Percentiles rank a stretch among this genome's conserved stretches.
phyloP scores from a whole-genome alignment of 1,140 invertebrate genomes.

The Venustaconcha ellipsiformis region DNA sequence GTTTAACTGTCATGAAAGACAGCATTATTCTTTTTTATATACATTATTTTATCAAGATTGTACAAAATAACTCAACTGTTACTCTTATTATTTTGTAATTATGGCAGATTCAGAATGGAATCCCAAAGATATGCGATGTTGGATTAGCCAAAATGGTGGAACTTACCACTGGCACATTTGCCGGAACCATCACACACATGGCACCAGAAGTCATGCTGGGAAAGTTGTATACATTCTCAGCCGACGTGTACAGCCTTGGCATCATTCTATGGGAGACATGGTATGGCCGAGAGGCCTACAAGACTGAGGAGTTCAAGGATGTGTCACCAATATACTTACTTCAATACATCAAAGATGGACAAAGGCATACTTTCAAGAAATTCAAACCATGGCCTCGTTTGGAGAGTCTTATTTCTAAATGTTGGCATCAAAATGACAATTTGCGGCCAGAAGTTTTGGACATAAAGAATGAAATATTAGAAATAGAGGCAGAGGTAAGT shows the following conservation, averaged over 20 bases:
- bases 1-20: too few relatives aligned
- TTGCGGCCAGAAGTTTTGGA: constrained; percentile 3
- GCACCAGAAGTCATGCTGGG: constrained; percentile 19
- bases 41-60: too few relatives aligned
- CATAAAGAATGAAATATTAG: too few relatives aligned
- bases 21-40: too few relatives aligned
- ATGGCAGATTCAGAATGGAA: constrained; percentile 13
- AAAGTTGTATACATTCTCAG: constrained; percentile 12
- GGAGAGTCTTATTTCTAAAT: constrained; percentile 4
- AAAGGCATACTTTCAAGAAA: constrained; percentile 9
- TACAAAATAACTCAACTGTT: too few relatives aligned
- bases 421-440: constrained; percentile 13
- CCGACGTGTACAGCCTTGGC: constrained; percentile 26
- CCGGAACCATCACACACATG: constrained; percentile 26
- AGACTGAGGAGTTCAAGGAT: neutral
- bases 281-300: constrained; percentile 22
- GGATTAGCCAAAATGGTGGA: constrained; percentile 19
- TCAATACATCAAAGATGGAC: neutral
- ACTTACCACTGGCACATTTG: constrained; percentile 8
- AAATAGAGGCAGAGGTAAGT: too few relatives aligned
- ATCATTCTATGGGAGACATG: constrained; percentile 30
- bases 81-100: neutral
- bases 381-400: constrained; percentile 2
- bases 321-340: neutral
- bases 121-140: constrained; percentile 23